Evolutionary conservation across 2,113 vertebrate genomes (phyloP).

Genomic region (Nannobrachium achirus): DNA sequence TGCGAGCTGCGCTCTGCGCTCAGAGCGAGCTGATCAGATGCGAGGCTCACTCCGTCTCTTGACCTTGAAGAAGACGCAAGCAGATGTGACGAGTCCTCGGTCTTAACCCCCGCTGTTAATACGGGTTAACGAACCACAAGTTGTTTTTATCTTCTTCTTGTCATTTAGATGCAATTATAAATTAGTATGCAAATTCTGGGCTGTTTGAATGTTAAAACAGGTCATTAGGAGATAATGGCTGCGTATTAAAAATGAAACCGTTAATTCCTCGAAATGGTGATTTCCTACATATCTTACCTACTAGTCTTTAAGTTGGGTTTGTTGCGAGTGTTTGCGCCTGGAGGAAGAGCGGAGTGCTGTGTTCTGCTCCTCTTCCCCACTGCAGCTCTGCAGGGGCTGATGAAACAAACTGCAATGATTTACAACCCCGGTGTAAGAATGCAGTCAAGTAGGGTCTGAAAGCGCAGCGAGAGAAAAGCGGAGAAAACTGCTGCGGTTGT

Average conservation of each 20-base stretch:
- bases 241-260: conserved; percentile 47
- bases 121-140: conserved; percentile 9
- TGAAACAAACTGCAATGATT: conserved; percentile 82
- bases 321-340: conserved; percentile 75
- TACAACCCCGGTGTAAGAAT: conserved; percentile 67
- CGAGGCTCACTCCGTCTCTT: conserved; percentile 44
- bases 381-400: conserved; percentile 81
- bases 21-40: conserved; percentile 60
- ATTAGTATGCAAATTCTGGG: conserved; percentile 56
- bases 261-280: conserved; percentile 75
- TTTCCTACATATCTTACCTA: conserved; percentile 48
- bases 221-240: conserved; percentile 72
- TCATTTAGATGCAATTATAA: conserved; percentile 36
- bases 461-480: conserved; percentile 65
- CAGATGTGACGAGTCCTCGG: conserved; percentile 27
- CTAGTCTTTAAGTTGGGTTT: conserved; percentile 64
- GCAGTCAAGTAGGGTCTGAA: conserved; percentile 59
- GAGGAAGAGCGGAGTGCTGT: conserved; percentile 71
- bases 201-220: conserved; percentile 73
- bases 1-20: conserved; percentile 22
- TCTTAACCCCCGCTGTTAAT: conserved; percentile 14
- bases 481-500: conserved; percentile 67
- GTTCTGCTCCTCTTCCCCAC: conserved; percentile 75
- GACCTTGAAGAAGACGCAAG: conserved; percentile 62
- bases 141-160: not conserved